These are phyloP conservation scores for Sicus ferrugineus DNA, from an alignment of 2,888 invertebrate genomes.

Conservation along the genomic window DNA sequence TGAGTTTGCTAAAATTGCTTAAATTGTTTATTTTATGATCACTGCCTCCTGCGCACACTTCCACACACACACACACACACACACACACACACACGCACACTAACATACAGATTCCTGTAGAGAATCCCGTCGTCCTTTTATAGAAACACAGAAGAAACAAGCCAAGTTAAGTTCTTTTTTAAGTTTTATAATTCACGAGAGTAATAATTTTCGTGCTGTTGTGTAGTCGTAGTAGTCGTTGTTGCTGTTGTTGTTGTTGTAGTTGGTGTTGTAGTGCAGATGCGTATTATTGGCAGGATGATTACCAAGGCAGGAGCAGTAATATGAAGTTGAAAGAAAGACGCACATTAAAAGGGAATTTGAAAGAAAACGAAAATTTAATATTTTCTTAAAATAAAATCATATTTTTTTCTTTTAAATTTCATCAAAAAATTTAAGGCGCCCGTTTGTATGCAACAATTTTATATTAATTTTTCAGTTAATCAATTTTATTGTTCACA, in stretches of 20 bases:
- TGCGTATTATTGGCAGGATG: too few relatives aligned
- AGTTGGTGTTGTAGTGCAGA: too few relatives aligned
- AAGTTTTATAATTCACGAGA: constrained; percentile 24
- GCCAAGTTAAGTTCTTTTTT: not conserved
- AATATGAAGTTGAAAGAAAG: not conserved
- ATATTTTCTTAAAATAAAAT: not conserved
- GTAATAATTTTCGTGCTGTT: not conserved
- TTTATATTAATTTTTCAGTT: constrained; percentile 7
- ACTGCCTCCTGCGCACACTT: not conserved
- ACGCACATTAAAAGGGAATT: not conserved
- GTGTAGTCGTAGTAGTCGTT: not conserved
- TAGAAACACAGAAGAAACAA: not conserved
- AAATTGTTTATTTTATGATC: constrained; percentile 19
- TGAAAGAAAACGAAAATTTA: not conserved
- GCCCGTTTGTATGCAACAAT: constrained; percentile 14
- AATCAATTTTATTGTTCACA: constrained; percentile 26
- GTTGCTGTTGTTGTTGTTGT: not conserved
- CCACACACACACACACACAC: not conserved
- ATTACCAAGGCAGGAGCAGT: too few relatives aligned
- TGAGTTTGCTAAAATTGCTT: constrained; percentile 21
- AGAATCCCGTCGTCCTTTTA: not conserved
- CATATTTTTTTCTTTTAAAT: not conserved
- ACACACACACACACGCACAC: not conserved
- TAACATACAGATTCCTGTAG: not conserved
- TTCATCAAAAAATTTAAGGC: too few relatives aligned